phyloP scores from a whole-genome alignment of 1,140 invertebrate species.

The Druon quercuslanigerum region DNA sequence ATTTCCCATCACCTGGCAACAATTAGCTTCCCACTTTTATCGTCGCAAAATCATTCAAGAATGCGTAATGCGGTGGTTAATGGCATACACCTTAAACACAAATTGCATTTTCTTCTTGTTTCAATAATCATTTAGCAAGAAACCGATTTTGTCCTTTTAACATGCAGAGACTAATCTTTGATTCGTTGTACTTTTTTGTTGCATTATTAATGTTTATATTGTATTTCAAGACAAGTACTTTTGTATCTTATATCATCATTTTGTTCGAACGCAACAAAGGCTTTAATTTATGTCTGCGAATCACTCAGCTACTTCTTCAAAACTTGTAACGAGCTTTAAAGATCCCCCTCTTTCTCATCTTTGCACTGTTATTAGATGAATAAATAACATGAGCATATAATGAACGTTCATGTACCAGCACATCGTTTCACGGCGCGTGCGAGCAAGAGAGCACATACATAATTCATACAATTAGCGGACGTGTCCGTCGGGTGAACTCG shows the following conservation, averaged over 20 bases:
- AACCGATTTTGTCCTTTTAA: no score
- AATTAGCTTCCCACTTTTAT: conserved; percentile 30
- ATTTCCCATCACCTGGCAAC: conserved; percentile 34
- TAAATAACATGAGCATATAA: conserved; percentile 18
- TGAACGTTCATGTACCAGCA: conserved; percentile 38
- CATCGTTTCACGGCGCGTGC: conserved; percentile 55
- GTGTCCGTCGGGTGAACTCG: conserved; percentile 54
- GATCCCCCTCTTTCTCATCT: not conserved
- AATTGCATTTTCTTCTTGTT: not conserved
- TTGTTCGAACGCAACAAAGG: no score
- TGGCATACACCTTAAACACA: not conserved
- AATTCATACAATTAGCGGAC: conserved; percentile 60
- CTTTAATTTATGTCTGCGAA: no score
- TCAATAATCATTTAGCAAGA: no score
- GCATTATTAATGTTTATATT: not conserved
- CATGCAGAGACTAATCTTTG: no score
- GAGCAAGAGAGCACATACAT: conserved; percentile 58
- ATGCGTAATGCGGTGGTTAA: not conserved
- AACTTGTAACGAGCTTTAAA: conserved; percentile 18
- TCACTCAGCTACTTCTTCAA: not conserved
- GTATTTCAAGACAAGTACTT: not conserved
- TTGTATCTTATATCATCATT: not conserved
- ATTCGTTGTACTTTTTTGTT: no score
- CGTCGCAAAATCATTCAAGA: no score
- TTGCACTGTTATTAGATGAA: conserved; percentile 18